Conservation (phyloP, 2,113 vertebrate species). For the Poeciliopsis occidentalis region DNA sequence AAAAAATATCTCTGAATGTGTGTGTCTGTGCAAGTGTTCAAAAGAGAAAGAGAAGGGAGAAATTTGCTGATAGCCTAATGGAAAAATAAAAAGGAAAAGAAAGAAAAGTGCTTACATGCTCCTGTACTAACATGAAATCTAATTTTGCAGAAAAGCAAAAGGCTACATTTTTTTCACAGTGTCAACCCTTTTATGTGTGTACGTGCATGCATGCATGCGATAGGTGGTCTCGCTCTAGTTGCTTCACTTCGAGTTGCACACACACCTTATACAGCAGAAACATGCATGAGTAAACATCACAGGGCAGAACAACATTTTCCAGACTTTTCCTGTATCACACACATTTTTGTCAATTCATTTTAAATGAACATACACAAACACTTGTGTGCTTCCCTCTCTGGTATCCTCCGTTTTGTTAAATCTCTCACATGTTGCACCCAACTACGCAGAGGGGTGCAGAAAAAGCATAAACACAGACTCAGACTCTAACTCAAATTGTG, state of each 20-base stretch:
- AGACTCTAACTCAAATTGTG: too few species aligned
- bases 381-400: not conserved
- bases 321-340: slow-evolving; percentile 32
- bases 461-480: slow-evolving; percentile 10
- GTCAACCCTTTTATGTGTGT: slow-evolving; percentile 48
- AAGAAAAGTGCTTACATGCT: slow-evolving; percentile 55
- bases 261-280: slow-evolving; percentile 21
- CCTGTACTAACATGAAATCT: slow-evolving; percentile 36
- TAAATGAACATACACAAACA: not conserved
- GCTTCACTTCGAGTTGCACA: slow-evolving; percentile 34
- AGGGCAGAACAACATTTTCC: slow-evolving; percentile 27
- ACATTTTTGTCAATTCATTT: slow-evolving; percentile 14
- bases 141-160: slow-evolving; percentile 60
- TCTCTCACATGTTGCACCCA: not conserved
- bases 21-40: not conserved
- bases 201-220: slow-evolving; percentile 14
- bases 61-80: not conserved
- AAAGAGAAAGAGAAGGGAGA: not conserved
- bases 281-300: slow-evolving; percentile 43
- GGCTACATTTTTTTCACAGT: slow-evolving; percentile 34
- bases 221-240: slow-evolving; percentile 59
- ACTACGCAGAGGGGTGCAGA: slow-evolving; percentile 5
- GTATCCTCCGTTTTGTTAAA: not conserved
- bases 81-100: slow-evolving; percentile 17
- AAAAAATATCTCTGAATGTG: not conserved